Base-by-base conservation (phyloP, 1,140 invertebrate species). In the Drosophila sp. region DNA sequence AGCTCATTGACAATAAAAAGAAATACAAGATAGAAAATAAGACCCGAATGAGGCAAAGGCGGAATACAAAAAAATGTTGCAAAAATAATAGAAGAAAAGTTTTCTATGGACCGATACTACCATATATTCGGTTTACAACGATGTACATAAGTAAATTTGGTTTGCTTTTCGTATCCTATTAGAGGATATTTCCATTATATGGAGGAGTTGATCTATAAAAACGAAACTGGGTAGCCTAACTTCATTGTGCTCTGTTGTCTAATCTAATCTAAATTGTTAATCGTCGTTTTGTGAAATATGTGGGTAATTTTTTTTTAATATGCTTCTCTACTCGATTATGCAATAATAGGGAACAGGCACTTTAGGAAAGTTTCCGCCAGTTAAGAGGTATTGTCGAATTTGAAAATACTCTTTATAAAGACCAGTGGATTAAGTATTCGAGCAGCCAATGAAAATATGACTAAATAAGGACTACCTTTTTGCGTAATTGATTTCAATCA, bases 1-100 rank as follows among this genome's bases (percentile, higher is more conserved):
- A 70, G 76, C 77, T 80, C 72, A 84, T 81, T 80, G 81, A 81
- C 78, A 85, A 64, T 56, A 68, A 72, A 47, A 41, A 29, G 7
- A 41, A 41, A 35, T 38, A 60, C n/a, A 50, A 44, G 30, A 58
- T 32, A 33, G 10, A 68, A 60, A 68, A 47, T 29, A 61, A 54
- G 6, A 41, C 63, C 60, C 41, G 17, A 32, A 56, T 23, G 25
- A 41, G 40, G 32, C 57, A 61, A 57, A 83, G 79, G 75, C 41
- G 79, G 83, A 17, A 17, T 0, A 17, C 17, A 17, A 17, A 17
- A 17, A 17, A 17, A 17, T 17, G 17, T 17, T 17, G 17, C 17
- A 17, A 17, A 17, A 17, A 17, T 17, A 17, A 17, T 17, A 79
- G 79, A 76, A 76, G 80, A 82, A 79, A 84, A 84, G 71, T 82